Evolutionary conservation across 1,140 invertebrate genomes (phyloP), one percentile per base, ranked within the genome.

Genomic region (Camponotus floridanus): DNA sequence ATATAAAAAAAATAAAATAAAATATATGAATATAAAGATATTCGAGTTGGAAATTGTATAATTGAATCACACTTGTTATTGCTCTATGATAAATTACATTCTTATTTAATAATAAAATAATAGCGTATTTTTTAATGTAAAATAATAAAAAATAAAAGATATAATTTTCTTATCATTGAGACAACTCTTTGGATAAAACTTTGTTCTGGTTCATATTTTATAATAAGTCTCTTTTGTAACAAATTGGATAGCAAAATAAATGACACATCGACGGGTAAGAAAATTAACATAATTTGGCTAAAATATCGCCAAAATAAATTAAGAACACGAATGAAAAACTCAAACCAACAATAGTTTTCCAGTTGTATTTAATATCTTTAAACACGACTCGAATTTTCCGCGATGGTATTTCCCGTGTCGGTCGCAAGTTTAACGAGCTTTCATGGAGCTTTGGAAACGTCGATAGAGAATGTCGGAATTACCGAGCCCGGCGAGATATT

Each of bases 401-500:
- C 62, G 48, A 21, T 33, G 64, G 9, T 68, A 26, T 68, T 68
- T 45, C 6, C 21, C 67, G 39, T 62, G 26, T 15, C 26, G 26
- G 31, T 70, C 39, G 33, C n/a, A 64, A 76, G 42, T 51, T 51
- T n/a, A 59, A 4, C 21, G 33, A 39, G 57, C 8, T 45, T 21
- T 13, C 55, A 39, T 48, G 18, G 7, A 1, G 8, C 55, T 13
- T 21, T 18, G 39, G 21, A 42, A 78, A 86, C 42, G 36, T 62
- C 62, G 13, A 64, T 79, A 65, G 42, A 51, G 33, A 33, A 48
- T n/a, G 31, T 26, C 18, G 42, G 42, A 61, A 57, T 71, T 65
- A 31, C 42, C 36, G 36, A 18, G 15, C 18, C 21, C 36, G 67
- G 26, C 21, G 8, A 48, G 33, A 79, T 71, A 74, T 85, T 88